Conservation (phyloP, 2,797 vertebrate species). For the Scleropages formosus region DNA sequence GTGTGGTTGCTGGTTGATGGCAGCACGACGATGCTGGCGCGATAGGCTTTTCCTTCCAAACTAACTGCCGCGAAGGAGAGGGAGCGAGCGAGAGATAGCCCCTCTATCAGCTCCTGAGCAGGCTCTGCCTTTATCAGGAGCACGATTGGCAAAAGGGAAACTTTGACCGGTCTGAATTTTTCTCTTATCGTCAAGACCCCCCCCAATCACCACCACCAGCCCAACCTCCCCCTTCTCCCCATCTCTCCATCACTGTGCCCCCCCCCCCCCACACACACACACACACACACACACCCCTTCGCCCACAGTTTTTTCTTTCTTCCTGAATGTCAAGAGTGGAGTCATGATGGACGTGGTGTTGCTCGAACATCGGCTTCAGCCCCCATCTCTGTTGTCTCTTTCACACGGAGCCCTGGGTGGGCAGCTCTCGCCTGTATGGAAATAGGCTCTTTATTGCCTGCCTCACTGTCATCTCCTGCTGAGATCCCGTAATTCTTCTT, state of each 20-base stretch:
- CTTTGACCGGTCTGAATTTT: constrained; percentile 86
- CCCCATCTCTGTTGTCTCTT: constrained; percentile 43
- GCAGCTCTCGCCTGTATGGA: constrained; percentile 38
- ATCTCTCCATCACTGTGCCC: constrained; percentile 30
- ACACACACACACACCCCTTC: constrained; percentile 5
- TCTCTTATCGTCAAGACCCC: constrained; percentile 78
- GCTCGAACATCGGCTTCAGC: constrained; percentile 41
- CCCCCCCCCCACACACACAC: constrained; percentile 31
- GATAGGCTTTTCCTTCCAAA: constrained; percentile 74
- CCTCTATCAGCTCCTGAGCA: constrained; percentile 88
- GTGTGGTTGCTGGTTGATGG: constrained; percentile 77
- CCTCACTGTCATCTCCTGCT: constrained; percentile 33
- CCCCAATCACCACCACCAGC: constrained; percentile 35
- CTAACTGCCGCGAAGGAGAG: constrained; percentile 71
- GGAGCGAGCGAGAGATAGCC: constrained; percentile 69
- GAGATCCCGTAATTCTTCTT: constrained; percentile 43
- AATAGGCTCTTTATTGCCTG: constrained; percentile 34
- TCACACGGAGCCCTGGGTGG: constrained; percentile 40
- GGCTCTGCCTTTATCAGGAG: constrained; percentile 88
- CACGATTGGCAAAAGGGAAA: constrained; percentile 88
- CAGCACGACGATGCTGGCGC: constrained; percentile 74
- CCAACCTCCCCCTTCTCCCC: constrained; percentile 26
- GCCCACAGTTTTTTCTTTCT: constrained; percentile 23
- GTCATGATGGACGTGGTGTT: constrained; percentile 41
- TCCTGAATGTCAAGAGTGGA: constrained; percentile 52